Conservation (phyloP, 1,140 invertebrate species). For the Telenomus remus region DNA sequence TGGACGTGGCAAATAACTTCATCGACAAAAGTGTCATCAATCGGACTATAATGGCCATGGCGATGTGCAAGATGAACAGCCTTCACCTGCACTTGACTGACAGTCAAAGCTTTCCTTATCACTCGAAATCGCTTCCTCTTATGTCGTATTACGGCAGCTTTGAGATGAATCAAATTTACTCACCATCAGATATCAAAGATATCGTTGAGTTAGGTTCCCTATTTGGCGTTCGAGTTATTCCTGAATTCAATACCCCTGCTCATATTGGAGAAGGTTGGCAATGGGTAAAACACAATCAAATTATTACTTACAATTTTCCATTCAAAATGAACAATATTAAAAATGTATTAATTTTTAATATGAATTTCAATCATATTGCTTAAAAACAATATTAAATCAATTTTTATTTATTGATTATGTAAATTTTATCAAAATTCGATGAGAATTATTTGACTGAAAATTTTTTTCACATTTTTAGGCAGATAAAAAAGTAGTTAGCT, state of each 20-base stretch:
- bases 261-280: conserved; percentile 91
- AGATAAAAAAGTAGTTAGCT: background rate
- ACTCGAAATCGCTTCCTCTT: conserved; percentile 79
- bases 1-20: conserved; percentile 87
- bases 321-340: no score
- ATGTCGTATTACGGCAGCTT: conserved; percentile 84
- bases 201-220: conserved; percentile 81
- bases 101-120: conserved; percentile 88
- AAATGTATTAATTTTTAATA: no score
- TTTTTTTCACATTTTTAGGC: no score
- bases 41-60: conserved; percentile 86
- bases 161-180: conserved; percentile 78
- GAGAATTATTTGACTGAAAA: no score
- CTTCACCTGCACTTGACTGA: conserved; percentile 94
- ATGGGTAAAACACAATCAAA: conserved; percentile 13
- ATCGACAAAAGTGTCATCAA: conserved; percentile 80
- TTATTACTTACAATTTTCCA: no score
- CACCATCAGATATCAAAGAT: conserved; percentile 71
- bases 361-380: no score
- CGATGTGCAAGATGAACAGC: conserved; percentile 85
- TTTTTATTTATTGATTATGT: no score
- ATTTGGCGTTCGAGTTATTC: conserved; percentile 84
- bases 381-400: no score
- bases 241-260: conserved; percentile 90
- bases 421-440: no score